Conservation (phyloP, 2,797 vertebrate genomes). For the Danio choprae region DNA sequence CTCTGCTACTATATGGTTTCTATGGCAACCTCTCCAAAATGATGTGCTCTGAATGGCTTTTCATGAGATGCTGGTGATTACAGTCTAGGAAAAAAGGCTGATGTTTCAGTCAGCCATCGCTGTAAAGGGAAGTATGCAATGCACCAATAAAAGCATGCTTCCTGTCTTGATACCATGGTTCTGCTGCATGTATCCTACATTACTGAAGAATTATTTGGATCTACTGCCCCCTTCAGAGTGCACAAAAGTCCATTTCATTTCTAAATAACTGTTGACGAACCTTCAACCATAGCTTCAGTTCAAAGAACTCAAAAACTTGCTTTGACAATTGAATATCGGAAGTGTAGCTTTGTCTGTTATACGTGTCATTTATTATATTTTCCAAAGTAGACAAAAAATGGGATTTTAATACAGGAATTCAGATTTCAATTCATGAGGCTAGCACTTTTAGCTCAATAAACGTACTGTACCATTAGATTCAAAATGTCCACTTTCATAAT, state of each 20-base stretch:
- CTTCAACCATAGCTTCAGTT: too few species aligned
- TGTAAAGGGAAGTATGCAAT: slow-evolving; percentile 76
- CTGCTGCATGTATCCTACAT: slow-evolving; percentile 29
- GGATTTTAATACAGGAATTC: too few species aligned
- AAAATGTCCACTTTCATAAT: too few species aligned
- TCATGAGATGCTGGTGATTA: slow-evolving; percentile 81
- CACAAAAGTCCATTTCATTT: not conserved
- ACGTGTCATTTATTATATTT: too few species aligned
- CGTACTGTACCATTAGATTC: too few species aligned
- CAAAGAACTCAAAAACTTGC: too few species aligned
- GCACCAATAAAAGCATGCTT: slow-evolving; percentile 73
- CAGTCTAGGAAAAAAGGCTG: slow-evolving; percentile 74
- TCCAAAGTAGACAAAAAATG: too few species aligned
- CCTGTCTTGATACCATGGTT: slow-evolving; percentile 50
- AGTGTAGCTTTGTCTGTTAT: too few species aligned
- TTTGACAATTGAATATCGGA: too few species aligned
- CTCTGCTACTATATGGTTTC: slow-evolving; percentile 81
- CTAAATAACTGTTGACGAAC: too few species aligned
- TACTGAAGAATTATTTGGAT: slow-evolving; percentile 41
- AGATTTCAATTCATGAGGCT: too few species aligned
- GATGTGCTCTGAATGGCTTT: slow-evolving; percentile 74
- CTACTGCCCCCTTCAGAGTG: slow-evolving; percentile 57
- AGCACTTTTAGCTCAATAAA: too few species aligned
- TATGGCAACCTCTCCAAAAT: slow-evolving; percentile 83
- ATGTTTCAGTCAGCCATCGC: slow-evolving; percentile 74